Conservation (phyloP, 2,888 invertebrate species). For the Melipona bicolor region DNA sequence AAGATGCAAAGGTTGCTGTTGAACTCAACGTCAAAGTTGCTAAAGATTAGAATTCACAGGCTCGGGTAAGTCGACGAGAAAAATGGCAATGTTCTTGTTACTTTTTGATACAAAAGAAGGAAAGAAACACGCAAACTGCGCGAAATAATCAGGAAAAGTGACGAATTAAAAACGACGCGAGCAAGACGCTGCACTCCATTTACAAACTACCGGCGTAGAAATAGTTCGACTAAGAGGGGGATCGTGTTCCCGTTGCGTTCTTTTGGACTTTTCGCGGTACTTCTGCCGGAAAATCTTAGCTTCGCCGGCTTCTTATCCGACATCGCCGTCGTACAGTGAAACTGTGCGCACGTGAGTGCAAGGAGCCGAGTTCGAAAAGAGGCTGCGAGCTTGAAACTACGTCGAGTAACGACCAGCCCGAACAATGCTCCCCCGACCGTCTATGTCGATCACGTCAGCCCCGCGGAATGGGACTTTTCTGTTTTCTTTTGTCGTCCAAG, state of each 20-base stretch:
- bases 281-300: constrained; percentile 30
- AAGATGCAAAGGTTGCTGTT: too few species aligned
- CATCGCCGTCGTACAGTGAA: constrained; percentile 11
- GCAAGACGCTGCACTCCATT: constrained; percentile 10
- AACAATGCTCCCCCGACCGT: constrained; percentile 48
- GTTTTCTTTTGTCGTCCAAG: constrained; percentile 48
- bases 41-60: too few species aligned
- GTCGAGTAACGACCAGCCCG: constrained; percentile 48
- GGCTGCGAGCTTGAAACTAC: constrained; percentile 38
- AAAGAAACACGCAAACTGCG: neutral
- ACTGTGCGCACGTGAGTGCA: constrained; percentile 1
- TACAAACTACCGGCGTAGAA: constrained; percentile 14
- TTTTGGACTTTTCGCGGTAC: constrained; percentile 6
- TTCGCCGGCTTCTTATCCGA: constrained; percentile 13
- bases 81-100: neutral
- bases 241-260: constrained; percentile 23
- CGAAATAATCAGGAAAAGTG: neutral
- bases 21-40: too few species aligned
- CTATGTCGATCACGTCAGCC: constrained; percentile 58
- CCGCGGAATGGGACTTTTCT: constrained; percentile 39
- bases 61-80: neutral
- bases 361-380: constrained; percentile 1
- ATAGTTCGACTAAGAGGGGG: constrained; percentile 15
- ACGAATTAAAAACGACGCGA: constrained; percentile 8
- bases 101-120: neutral